These are phyloP conservation scores for Eumerus sabulonum DNA, from an alignment of 2,888 invertebrate species.

Conservation along the genomic window DNA sequence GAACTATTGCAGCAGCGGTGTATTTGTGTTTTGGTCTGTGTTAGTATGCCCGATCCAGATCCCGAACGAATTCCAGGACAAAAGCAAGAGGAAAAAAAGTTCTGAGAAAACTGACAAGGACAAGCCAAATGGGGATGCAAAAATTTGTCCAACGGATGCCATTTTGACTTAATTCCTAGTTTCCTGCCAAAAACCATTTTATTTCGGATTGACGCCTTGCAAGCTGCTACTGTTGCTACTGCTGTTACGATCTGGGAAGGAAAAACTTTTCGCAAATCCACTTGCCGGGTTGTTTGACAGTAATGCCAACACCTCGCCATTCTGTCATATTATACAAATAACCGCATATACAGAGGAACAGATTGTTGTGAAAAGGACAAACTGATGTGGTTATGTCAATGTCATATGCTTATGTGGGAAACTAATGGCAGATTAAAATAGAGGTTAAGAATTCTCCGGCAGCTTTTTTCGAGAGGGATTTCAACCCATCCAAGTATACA, in stretches of 20 bases:
- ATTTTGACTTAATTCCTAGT: constrained; percentile 56
- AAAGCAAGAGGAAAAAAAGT: constrained; percentile 3
- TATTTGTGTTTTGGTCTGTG: no score
- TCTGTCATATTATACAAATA: not conserved
- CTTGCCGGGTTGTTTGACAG: constrained; percentile 47
- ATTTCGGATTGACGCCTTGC: constrained; percentile 61
- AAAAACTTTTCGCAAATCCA: constrained; percentile 53
- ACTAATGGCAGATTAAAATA: constrained; percentile 66
- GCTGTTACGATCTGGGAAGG: not conserved
- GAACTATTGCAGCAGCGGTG: constrained; percentile 33
- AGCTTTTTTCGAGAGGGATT: constrained; percentile 25
- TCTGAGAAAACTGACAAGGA: constrained; percentile 9
- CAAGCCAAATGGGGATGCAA: constrained; percentile 50
- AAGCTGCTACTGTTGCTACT: constrained; percentile 2
- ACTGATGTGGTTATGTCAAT: constrained; percentile 68
- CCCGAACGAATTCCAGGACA: constrained; percentile 28
- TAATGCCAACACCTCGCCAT: constrained; percentile 19
- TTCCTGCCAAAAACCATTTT: constrained; percentile 58
- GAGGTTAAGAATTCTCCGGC: constrained; percentile 61
- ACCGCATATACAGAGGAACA: constrained; percentile 17
- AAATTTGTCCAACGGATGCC: constrained; percentile 52
- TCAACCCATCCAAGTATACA: not conserved
- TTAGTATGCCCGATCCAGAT: constrained; percentile 43
- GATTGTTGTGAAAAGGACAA: constrained; percentile 41
- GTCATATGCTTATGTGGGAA: constrained; percentile 62